Evolutionary conservation across 1,140 invertebrate species (phyloP).

Genomic region (Sarcophaga peregrina): DNA sequence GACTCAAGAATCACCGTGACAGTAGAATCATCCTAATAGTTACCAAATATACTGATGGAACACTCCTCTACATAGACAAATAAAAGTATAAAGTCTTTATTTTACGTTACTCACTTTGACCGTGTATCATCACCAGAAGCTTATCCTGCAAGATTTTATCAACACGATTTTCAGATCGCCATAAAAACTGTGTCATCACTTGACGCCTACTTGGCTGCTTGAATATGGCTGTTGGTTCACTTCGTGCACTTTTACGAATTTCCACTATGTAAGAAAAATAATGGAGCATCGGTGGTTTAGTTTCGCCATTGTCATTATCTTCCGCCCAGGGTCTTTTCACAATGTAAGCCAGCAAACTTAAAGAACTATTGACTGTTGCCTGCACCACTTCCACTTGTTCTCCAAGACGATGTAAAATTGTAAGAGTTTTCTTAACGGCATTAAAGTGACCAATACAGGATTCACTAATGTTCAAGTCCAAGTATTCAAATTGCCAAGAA

Average conservation of each 20-base stretch:
- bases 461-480: conserved; percentile 59
- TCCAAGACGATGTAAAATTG: conserved; percentile 74
- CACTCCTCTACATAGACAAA: no score
- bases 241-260: conserved; percentile 68
- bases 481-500: conserved; percentile 74
- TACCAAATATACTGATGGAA: no score
- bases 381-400: conserved; percentile 77
- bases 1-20: no score
- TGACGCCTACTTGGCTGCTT: conserved; percentile 68
- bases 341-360: conserved; percentile 75
- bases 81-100: background rate
- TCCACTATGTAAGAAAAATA: conserved; percentile 73
- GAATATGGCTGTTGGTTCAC: conserved; percentile 69
- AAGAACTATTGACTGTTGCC: conserved; percentile 79
- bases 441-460: conserved; percentile 61
- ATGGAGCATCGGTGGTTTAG: conserved; percentile 45
- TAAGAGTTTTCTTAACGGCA: conserved; percentile 70
- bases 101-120: conserved; percentile 75
- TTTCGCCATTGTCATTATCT: background rate
- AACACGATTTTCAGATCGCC: conserved; percentile 73
- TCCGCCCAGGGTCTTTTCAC: conserved; percentile 66
- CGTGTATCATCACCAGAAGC: conserved; percentile 80
- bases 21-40: no score
- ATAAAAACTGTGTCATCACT: conserved; percentile 82
- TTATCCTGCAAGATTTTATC: conserved; percentile 75